Percentiles rank a stretch among this genome's conserved stretches.
phyloP scores from a whole-genome alignment of 2,888 invertebrate genomes.

The Pocota personata region DNA sequence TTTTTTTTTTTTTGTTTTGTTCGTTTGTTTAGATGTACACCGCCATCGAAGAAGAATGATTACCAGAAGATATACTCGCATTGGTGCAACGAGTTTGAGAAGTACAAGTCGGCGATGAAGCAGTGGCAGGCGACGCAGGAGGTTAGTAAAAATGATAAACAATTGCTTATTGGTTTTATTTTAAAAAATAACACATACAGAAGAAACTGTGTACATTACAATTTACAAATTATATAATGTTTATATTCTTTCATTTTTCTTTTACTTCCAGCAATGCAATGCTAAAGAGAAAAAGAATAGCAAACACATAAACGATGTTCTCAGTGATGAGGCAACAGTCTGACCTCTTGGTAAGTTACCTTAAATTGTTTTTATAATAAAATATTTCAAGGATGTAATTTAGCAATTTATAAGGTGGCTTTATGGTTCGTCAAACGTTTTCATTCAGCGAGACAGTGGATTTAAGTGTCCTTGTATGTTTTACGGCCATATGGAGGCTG shows the following conservation, averaged over 20 bases:
- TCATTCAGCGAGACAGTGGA: too few species aligned
- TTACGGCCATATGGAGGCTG: too few species aligned
- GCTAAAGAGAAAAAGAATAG: constrained; percentile 80
- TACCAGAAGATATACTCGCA: constrained; percentile 98
- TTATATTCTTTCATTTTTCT: not conserved
- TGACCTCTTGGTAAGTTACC: constrained; percentile 81
- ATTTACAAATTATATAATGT: too few species aligned
- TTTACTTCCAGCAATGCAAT: constrained; percentile 80
- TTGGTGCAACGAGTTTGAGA: constrained; percentile 99
- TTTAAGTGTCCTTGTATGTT: too few species aligned
- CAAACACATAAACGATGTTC: constrained; percentile 82
- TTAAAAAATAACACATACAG: not conserved
- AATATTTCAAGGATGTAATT: not conserved
- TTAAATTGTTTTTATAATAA: not conserved
- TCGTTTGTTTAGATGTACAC: constrained; percentile 87
- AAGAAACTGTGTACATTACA: not conserved
- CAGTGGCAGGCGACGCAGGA: constrained; percentile 97
- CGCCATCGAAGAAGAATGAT: constrained; percentile 94
- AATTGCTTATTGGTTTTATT: not conserved
- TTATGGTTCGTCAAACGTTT: too few species aligned
- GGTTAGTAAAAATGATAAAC: constrained; percentile 85
- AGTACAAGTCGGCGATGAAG: constrained; percentile 98
- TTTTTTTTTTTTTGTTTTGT: constrained; percentile 61
- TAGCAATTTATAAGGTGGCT: too few species aligned
- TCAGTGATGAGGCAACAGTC: constrained; percentile 81